Evolutionary conservation across 37 sponge, comb jelly and placozoan genomes (phyloP), one percentile per base, ranked within the genome.

Genomic region (Ianthella basta): DNA sequence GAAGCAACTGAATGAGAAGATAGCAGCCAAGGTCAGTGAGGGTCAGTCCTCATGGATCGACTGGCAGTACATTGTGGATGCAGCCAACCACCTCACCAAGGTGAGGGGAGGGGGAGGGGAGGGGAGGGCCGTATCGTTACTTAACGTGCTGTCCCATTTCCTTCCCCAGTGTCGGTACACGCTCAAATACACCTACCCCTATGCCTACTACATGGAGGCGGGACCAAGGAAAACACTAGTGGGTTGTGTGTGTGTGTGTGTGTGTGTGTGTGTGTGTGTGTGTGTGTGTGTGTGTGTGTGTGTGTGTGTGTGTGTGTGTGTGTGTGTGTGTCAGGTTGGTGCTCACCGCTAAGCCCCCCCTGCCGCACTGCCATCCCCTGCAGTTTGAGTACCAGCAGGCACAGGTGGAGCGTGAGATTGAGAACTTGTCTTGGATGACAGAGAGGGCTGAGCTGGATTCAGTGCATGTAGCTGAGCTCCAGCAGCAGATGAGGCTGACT

Each of bases 381-480:
- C 72, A 94, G 95, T 96, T 96, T 96, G 96, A 96, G 83, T 93
- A 96, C 72, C 96, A 96, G 63, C 96, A 96, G 60, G 96, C 94
- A 13, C 96, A 96, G 86, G 59, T 96, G 60, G 96, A 92, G 66
- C 81, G 90, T 10, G 96, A 96, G 66, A 96, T 96, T 60, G 96
- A 96, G 89, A 92, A 96, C 59, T 79, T 96, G 40, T 96, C 96
- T 0, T 96, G 96, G 96, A 96, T 93, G 60, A 84, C 93, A 14
- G 96, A 96, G 83, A 78, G 93, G 59, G 83, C 90, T 30, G 78
- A 75, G 16, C 38, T 75, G 40, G 87, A 86, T 30, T 82, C 57
- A 0, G 89, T 87, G 25, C 82, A 87, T 56, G 72, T 88, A 33
- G 93, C 87, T 54, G 91, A 94, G 41, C 39, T 94, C 2, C 15